Evolutionary conservation across 1,140 invertebrate genomes (phyloP).

Genomic region (Micrasema longulum): DNA sequence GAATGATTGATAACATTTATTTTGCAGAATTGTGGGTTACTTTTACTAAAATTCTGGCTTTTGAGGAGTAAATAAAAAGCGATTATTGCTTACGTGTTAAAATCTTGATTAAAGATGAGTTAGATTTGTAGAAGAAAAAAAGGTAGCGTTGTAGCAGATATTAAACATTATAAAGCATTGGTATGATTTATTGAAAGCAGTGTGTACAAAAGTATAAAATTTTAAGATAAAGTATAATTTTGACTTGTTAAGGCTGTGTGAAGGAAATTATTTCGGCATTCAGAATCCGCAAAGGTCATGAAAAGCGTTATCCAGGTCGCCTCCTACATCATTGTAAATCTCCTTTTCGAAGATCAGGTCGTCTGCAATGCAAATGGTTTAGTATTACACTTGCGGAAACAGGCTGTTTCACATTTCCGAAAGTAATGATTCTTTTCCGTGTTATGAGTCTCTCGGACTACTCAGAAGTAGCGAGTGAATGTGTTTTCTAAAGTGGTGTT

Average conservation of each 20-base stretch:
- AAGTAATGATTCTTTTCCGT: no score
- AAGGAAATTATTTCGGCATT: slow-evolving; percentile 32
- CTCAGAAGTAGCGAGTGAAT: no score
- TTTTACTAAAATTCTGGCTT: no score
- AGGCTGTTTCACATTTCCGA: no score
- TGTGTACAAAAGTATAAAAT: slow-evolving; percentile 46
- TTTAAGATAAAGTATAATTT: slow-evolving; percentile 14
- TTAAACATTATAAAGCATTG: slow-evolving; percentile 40
- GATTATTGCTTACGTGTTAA: slow-evolving; percentile 50
- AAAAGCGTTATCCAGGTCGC: slow-evolving; percentile 97
- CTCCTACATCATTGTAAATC: slow-evolving; percentile 96
- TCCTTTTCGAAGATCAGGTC: slow-evolving; percentile 98
- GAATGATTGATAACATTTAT: no score
- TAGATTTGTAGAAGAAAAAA: slow-evolving; percentile 24
- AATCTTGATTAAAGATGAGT: slow-evolving; percentile 44
- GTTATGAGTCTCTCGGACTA: no score
- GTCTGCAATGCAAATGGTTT: slow-evolving; percentile 75
- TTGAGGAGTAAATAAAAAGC: slow-evolving; percentile 38
- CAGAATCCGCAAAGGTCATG: slow-evolving; percentile 77
- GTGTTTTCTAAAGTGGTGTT: slow-evolving; percentile 10
- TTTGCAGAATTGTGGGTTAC: no score
- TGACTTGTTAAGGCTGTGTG: slow-evolving; percentile 13
- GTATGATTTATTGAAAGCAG: slow-evolving; percentile 46
- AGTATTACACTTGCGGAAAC: slow-evolving; percentile 24
- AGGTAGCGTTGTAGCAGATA: slow-evolving; percentile 28